Base-by-base conservation (phyloP, 2,888 invertebrate species). In the Cheiracanthium punctorium region DNA sequence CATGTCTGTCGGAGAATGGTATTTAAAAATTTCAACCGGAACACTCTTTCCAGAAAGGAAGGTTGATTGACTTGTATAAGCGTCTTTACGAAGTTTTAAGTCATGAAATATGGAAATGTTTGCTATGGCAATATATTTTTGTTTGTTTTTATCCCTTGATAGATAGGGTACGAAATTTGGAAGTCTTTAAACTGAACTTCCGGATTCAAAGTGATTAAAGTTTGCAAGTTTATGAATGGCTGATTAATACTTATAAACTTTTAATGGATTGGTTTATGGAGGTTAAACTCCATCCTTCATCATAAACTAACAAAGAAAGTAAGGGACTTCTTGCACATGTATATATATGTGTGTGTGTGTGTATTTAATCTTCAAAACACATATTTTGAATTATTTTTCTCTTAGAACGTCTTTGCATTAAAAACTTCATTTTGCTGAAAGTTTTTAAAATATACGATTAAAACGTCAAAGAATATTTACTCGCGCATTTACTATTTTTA, bases 171-270 rank as follows among this genome's bases (percentile, higher is more conserved):
- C 24, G 17, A 58, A 58, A 24, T 58, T 58, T 58, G 24, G 24
- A 58, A 24, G 58, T 58, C 20, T 58, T 58, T 58, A 58, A 58
- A 24, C 14, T 24, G 1, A 5, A 24, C 58, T 48, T 48, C 48
- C 48, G 48, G 48, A 48, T 48, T 58, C 58, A 58, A 58, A 58
- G 58, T 58, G 58, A 58, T 58, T 58, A 58, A 58, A 58, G 24
- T 58, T 58, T 48, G 24, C 4, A 24, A 58, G 24, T 58, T 58
- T 58, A 58, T 58, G 58, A 17, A 17, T 17, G 4, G 20, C 24
- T 17, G 58, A 58, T 58, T 58, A 58, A 58, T 58, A 17, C 20
- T n/a, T 12, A 24, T 58, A 58, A 58, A 24, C 43, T 17, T 17
- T 48, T 48, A 48, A 58, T 58, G 58, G 58, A 58, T 58, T 58